Conservation (phyloP, 2,888 invertebrate species). For the Brachypalpus laphriformis region DNA sequence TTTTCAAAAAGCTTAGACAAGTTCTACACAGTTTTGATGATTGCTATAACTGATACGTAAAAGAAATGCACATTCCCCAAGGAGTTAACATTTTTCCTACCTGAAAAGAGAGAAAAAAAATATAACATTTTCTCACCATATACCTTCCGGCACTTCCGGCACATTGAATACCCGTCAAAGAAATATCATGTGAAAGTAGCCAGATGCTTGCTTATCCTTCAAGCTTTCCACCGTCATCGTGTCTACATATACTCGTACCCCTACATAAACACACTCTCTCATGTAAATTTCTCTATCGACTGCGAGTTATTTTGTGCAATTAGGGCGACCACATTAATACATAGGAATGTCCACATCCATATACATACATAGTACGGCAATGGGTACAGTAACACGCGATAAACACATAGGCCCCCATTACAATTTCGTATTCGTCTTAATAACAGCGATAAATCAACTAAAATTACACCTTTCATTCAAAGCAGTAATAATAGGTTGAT, state of each 20-base stretch:
- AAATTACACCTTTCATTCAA: constrained; percentile 82
- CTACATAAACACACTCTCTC: constrained; percentile 3
- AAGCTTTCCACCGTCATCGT: constrained; percentile 11
- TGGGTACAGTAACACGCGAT: constrained; percentile 53
- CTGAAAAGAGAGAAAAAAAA: neutral
- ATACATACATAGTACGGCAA: constrained; percentile 4
- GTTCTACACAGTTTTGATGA: too few relatives aligned
- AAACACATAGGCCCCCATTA: constrained; percentile 58
- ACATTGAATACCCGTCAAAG: constrained; percentile 19
- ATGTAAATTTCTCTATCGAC: constrained; percentile 70
- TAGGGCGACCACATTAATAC: constrained; percentile 36
- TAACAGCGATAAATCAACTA: constrained; percentile 82
- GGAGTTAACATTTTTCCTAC: neutral
- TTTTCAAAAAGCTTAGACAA: too few relatives aligned
- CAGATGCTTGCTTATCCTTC: constrained; percentile 47
- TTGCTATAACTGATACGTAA: too few relatives aligned
- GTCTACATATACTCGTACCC: too few relatives aligned
- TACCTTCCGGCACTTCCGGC: constrained; percentile 21
- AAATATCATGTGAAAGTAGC: constrained; percentile 44
- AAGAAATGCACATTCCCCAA: neutral
- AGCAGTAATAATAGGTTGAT: constrained; percentile 70
- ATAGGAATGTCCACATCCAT: constrained; percentile 23
- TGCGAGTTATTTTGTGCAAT: constrained; percentile 49
- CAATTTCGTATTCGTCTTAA: constrained; percentile 78
- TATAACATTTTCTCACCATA: constrained; percentile 8